Conservation (phyloP, 2,113 vertebrate species). For the Thamnophis sirtalis region DNA sequence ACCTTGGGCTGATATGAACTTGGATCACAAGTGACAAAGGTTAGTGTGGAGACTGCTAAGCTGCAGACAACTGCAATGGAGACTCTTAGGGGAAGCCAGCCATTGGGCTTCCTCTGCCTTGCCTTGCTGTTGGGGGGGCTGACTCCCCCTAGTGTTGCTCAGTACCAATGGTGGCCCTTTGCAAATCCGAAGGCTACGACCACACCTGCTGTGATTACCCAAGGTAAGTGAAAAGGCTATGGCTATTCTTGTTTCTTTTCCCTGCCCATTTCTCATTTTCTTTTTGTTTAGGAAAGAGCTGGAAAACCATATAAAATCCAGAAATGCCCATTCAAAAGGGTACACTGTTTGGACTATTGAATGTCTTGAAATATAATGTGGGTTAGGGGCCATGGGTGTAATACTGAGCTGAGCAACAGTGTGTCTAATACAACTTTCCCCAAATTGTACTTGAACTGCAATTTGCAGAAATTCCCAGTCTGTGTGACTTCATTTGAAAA, state of each 20-base stretch:
- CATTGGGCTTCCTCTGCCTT: slow-evolving; percentile 13
- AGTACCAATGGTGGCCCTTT: slow-evolving; percentile 22
- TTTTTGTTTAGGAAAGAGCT: background rate
- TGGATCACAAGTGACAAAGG: slow-evolving; percentile 4
- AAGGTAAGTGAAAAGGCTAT: slow-evolving; percentile 28
- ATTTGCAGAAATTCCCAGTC: background rate
- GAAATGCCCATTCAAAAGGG: background rate
- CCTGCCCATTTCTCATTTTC: background rate
- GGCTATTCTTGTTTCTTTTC: background rate
- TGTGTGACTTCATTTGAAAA: background rate
- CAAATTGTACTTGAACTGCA: background rate
- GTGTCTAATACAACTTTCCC: background rate
- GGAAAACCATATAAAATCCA: background rate
- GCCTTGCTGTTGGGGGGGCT: background rate
- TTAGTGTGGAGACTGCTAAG: background rate
- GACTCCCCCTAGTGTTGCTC: background rate
- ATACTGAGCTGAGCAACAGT: background rate
- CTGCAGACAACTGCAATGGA: background rate
- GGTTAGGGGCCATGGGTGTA: background rate
- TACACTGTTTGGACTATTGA: background rate
- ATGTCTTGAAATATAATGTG: background rate
- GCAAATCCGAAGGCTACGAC: slow-evolving; percentile 8
- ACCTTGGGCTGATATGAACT: slow-evolving; percentile 24
- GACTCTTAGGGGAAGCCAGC: fast-evolving
- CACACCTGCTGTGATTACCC: background rate